These are phyloP conservation scores for Lathamus discolor DNA, from an alignment of 2,113 vertebrate genomes.

Conservation along the genomic window DNA sequence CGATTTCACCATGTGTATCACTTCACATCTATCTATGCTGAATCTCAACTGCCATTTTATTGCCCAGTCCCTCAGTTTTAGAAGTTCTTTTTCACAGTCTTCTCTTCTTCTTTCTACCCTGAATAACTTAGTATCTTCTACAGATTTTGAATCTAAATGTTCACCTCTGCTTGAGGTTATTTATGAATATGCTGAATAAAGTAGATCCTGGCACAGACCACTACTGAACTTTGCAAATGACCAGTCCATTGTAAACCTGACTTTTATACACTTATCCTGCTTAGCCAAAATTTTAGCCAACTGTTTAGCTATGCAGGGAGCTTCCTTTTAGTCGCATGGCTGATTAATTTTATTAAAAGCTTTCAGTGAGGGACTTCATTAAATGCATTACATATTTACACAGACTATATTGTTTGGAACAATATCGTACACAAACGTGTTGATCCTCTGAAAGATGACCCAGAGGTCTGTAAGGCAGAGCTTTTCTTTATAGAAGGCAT, in stretches of 20 bases:
- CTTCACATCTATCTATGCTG: background rate
- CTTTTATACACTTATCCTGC: background rate
- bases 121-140: background rate
- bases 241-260: background rate
- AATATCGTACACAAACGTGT: background rate
- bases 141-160: background rate
- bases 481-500: background rate
- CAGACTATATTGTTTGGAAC: background rate
- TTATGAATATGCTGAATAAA: background rate
- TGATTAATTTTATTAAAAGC: background rate
- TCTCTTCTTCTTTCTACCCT: background rate
- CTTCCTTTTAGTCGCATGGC: background rate
- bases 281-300: background rate
- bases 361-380: background rate
- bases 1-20: background rate
- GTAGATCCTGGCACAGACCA: background rate
- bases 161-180: background rate
- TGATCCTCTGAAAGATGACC: background rate
- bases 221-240: background rate
- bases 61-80: background rate
- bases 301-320: background rate
- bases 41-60: background rate
- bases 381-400: background rate
- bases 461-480: background rate
- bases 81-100: background rate